Evolutionary conservation across 2,888 invertebrate genomes (phyloP).

Genomic region (Baronia brevicornis): DNA sequence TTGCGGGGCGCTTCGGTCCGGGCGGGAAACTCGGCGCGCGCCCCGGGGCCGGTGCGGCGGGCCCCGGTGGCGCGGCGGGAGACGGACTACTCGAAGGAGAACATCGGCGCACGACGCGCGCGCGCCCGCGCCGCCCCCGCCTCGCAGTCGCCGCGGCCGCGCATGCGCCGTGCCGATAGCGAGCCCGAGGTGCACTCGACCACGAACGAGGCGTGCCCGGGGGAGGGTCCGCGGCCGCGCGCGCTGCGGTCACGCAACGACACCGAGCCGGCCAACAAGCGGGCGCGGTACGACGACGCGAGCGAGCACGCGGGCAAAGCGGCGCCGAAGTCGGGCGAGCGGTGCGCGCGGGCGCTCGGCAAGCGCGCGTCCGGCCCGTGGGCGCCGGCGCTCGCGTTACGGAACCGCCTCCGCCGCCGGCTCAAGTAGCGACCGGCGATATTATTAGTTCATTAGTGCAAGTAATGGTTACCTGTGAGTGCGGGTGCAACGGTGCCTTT

Average conservation of each 20-base stretch:
- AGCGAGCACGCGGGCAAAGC: slow-evolving; percentile 25
- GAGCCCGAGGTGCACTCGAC: slow-evolving; percentile 48
- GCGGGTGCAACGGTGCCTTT: slow-evolving; percentile 39
- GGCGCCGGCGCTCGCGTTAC: slow-evolving; percentile 54
- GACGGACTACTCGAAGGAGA: slow-evolving; percentile 51
- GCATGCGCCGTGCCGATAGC: slow-evolving; percentile 11
- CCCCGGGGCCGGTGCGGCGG: slow-evolving; percentile 57
- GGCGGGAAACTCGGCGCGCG: slow-evolving; percentile 61
- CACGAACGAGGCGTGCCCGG: slow-evolving; percentile 29
- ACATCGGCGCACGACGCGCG: slow-evolving; percentile 49
- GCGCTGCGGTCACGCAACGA: slow-evolving; percentile 32
- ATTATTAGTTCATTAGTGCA: too few relatives aligned
- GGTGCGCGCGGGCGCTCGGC: slow-evolving; percentile 28
- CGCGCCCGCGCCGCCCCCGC: slow-evolving; percentile 41
- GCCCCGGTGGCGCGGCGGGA: slow-evolving; percentile 51
- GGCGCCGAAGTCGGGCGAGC: slow-evolving; percentile 17
- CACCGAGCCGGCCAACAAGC: slow-evolving; percentile 20
- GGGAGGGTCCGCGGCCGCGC: slow-evolving; percentile 25
- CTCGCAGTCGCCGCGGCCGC: slow-evolving; percentile 27
- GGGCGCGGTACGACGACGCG: slow-evolving; percentile 39
- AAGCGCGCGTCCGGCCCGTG: slow-evolving; percentile 39
- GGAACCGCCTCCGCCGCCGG: slow-evolving; percentile 58
- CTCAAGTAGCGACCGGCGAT: slow-evolving; percentile 46
- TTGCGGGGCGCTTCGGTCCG: slow-evolving; percentile 34
- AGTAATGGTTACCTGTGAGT: slow-evolving; percentile 34